phyloP scores from a whole-genome alignment of 2,797 vertebrate genomes.

The Pseudomugil tenellus region DNA sequence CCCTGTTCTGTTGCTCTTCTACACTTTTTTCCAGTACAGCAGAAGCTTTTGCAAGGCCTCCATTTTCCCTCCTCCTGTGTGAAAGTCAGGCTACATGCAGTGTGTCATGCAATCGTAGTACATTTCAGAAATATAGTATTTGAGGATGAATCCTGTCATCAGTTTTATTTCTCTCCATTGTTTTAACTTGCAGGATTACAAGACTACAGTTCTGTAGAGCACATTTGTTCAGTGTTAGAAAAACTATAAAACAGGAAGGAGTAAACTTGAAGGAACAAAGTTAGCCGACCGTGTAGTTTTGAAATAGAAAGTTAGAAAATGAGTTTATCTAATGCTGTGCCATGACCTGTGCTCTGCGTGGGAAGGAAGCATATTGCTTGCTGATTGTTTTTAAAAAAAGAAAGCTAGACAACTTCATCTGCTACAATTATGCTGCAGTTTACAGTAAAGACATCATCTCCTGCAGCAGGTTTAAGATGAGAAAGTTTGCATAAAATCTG shows the following conservation, averaged over 20 bases:
- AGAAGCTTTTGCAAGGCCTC: no score
- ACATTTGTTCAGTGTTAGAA: no score
- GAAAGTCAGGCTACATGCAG: no score
- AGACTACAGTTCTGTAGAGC: no score
- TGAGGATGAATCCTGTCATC: no score
- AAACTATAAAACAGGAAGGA: background rate
- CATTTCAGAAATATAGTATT: no score
- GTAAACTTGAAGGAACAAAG: background rate
- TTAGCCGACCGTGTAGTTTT: background rate
- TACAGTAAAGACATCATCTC: slow-evolving; percentile 11
- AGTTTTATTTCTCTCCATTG: no score
- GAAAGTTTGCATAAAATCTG: background rate
- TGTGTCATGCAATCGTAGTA: no score
- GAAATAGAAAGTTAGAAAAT: slow-evolving; percentile 21
- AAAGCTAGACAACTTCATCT: slow-evolving; percentile 4
- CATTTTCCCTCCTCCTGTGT: no score
- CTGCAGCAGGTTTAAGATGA: slow-evolving; percentile 7
- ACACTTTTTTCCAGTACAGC: no score
- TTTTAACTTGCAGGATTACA: no score
- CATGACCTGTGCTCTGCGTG: background rate
- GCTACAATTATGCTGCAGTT: background rate
- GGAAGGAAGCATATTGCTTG: background rate
- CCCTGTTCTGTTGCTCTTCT: no score
- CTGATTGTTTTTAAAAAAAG: slow-evolving; percentile 22
- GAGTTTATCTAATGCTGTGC: background rate